Evolutionary conservation across 2,888 invertebrate species (phyloP), one percentile per base, ranked within the genome.

Genomic region (Drosophila greeni): DNA sequence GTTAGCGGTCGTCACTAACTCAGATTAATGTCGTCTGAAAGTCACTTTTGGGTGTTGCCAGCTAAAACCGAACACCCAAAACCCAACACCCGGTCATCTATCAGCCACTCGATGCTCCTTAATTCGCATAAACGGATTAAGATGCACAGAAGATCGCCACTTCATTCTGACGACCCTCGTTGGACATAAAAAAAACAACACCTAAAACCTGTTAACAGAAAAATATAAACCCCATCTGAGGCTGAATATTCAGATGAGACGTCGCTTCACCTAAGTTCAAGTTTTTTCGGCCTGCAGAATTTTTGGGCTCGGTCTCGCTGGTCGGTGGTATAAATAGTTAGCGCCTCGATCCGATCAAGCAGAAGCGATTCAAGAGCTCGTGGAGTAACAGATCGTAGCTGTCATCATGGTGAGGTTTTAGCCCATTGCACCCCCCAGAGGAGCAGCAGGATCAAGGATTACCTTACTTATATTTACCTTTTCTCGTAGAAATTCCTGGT

Each of bases 401-500:
- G 84, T 47, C 51, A 53, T 72, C 57, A 83, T 85, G 83, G 80
- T 85, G 65, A 67, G 83, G 26, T 31, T 31, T 5, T 29, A 45
- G 12, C 14, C 29, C 12, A 14, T 9, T 11, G 8, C 23, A 20
- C 33, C 24, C 24, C 2, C 5, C n/a, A n/a, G n/a, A n/a, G 14
- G 14, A 23, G n/a, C 8, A 1, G 14, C 1, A 43, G 37, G 29
- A 16, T 20, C 33, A 39, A 55, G 39, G 26, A 59, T 33, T 47
- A 43, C 12, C 49, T 29, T 8, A 12, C 23, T 57, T 48, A 55
- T 31, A 24, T 9, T 14, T 5, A 23, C n/a, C 20, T n/a, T 3
- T 37, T 43, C n/a, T 43, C 48, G 16, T 26, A 85, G 87, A 85
- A 86, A 82, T 76, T 87, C 74, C 40, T 85, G 55, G 31, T 85